phyloP scores from a whole-genome alignment of 2,888 invertebrate species.

The Brachyptera risi region DNA sequence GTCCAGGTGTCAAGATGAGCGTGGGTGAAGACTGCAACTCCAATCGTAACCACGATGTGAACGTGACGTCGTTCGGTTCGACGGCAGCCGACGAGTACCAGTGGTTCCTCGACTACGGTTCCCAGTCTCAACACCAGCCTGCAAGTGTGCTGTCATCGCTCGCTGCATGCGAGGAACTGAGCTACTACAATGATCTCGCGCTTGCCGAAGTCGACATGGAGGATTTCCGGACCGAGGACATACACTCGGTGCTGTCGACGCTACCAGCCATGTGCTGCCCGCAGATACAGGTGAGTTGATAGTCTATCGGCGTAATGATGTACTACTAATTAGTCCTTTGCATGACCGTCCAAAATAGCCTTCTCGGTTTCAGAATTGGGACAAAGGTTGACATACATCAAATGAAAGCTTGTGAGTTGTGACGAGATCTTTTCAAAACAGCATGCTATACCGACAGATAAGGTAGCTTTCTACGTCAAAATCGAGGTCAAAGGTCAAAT shows the following conservation, averaged over 20 bases:
- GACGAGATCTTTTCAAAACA: too few species aligned
- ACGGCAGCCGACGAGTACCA: slow-evolving; percentile 66
- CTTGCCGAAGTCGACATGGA: slow-evolving; percentile 94
- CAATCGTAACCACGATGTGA: slow-evolving; percentile 40
- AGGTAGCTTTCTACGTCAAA: too few species aligned
- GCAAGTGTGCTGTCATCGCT: slow-evolving; percentile 76
- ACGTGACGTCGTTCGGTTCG: slow-evolving; percentile 41
- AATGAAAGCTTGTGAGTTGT: too few species aligned
- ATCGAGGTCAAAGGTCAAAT: too few species aligned
- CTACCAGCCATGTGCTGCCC: slow-evolving; percentile 59
- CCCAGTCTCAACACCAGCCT: slow-evolving; percentile 51
- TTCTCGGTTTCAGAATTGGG: too few species aligned
- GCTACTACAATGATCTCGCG: slow-evolving; percentile 79
- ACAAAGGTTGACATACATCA: too few species aligned
- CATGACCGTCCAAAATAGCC: too few species aligned
- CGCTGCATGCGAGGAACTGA: slow-evolving; percentile 64
- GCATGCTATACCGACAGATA: too few species aligned
- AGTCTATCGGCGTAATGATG: too few species aligned
- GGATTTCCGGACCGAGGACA: slow-evolving; percentile 87
- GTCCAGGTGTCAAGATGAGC: slow-evolving; percentile 14
- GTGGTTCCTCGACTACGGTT: slow-evolving; percentile 89
- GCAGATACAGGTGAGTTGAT: slow-evolving; percentile 44
- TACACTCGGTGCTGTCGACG: slow-evolving; percentile 78
- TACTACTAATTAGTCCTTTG: too few species aligned
- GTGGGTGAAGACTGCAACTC: slow-evolving; percentile 51